Evolutionary conservation across 2,113 vertebrate species (phyloP).

Genomic region (Garra rufa): DNA sequence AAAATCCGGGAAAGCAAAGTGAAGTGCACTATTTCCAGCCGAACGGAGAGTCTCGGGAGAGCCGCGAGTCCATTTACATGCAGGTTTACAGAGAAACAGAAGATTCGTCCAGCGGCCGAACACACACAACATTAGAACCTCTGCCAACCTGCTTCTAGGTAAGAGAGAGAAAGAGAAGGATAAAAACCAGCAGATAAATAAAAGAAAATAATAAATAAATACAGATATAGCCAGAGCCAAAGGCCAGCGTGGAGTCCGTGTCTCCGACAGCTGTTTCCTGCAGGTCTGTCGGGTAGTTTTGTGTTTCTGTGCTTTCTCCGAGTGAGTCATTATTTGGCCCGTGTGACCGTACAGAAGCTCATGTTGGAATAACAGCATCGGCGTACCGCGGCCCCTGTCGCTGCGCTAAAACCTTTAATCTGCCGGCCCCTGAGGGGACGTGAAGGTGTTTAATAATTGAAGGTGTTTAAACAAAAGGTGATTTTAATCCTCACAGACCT

Average conservation of each 20-base stretch:
- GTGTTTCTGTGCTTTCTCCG: background rate
- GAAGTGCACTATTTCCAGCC: slow-evolving; percentile 74
- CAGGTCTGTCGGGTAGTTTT: background rate
- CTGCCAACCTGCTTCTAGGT: slow-evolving; percentile 95
- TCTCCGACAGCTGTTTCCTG: background rate
- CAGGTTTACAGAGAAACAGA: slow-evolving; percentile 86
- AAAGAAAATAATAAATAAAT: slow-evolving; percentile 63
- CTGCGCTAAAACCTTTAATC: slow-evolving; percentile 65
- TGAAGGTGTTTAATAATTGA: slow-evolving; percentile 80
- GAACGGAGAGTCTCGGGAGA: slow-evolving; percentile 90
- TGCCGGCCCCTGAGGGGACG: slow-evolving; percentile 67
- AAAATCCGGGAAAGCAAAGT: slow-evolving; percentile 48
- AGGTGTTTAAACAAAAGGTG: slow-evolving; percentile 79
- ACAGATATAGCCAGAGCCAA: slow-evolving; percentile 19
- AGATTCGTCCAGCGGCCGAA: slow-evolving; percentile 85
- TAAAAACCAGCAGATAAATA: slow-evolving; percentile 40
- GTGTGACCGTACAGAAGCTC: background rate
- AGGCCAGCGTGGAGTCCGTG: background rate
- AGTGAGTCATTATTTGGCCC: slow-evolving; percentile 9
- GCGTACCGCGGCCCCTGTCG: background rate
- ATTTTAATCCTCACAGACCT: slow-evolving; percentile 74
- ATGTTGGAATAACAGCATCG: background rate
- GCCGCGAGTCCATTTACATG: slow-evolving; percentile 86
- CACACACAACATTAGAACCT: slow-evolving; percentile 86
- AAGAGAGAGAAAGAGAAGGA: slow-evolving; percentile 17